phyloP scores from a whole-genome alignment of 2,888 invertebrate genomes.

The Dastarcus helophoroides region DNA sequence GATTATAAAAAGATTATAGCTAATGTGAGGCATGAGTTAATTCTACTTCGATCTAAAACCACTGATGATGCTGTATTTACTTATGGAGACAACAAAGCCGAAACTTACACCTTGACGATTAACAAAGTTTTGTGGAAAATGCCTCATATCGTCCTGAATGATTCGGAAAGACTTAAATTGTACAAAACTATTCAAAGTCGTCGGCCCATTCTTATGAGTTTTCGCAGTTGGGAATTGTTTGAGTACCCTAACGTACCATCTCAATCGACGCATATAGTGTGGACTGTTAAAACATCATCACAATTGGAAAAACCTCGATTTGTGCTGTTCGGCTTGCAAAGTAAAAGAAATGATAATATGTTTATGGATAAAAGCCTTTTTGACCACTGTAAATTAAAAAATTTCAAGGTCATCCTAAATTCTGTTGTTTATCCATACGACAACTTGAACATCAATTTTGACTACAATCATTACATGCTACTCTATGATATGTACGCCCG shows the following conservation, averaged over 20 bases:
- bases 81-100: too few species aligned
- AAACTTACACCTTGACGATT: slow-evolving; percentile 11
- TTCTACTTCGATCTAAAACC: slow-evolving; percentile 22
- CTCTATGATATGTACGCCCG: slow-evolving; percentile 20
- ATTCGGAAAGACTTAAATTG: slow-evolving; percentile 15
- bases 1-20: slow-evolving; percentile 18
- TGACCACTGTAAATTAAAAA: slow-evolving; percentile 23
- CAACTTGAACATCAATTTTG: slow-evolving; percentile 22
- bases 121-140: slow-evolving; percentile 16
- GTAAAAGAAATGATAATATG: slow-evolving; percentile 21
- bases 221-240: slow-evolving; percentile 30
- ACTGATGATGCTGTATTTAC: slow-evolving; percentile 19
- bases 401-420: slow-evolving; percentile 28
- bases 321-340: slow-evolving; percentile 30
- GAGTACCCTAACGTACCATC: slow-evolving; percentile 29
- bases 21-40: slow-evolving; percentile 31
- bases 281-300: slow-evolving; percentile 24
- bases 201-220: slow-evolving; percentile 14
- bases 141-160: slow-evolving; percentile 14
- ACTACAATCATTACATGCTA: slow-evolving; percentile 16
- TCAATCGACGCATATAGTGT: slow-evolving; percentile 23
- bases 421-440: slow-evolving; percentile 29
- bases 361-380: slow-evolving; percentile 15
- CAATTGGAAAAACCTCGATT: slow-evolving; percentile 29
- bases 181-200: slow-evolving; percentile 11